Evolutionary conservation across 1,140 invertebrate species (phyloP).

Genomic region (Drosophila chauvacae): DNA sequence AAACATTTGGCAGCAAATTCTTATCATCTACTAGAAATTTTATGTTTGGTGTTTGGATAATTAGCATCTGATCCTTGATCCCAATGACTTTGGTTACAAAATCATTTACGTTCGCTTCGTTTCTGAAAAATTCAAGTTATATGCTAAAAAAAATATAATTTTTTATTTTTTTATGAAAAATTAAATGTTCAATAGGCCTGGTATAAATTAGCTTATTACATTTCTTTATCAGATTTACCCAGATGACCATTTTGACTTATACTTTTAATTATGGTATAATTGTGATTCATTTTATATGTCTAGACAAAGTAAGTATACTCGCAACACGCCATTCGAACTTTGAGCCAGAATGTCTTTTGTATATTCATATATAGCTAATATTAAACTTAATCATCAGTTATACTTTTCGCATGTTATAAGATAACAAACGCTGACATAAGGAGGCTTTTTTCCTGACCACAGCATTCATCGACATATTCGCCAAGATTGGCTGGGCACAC

Average conservation of each 20-base stretch:
- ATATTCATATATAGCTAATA: neutral
- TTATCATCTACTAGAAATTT: too few species aligned
- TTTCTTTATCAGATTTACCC: neutral
- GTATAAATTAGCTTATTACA: neutral
- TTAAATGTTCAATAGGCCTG: too few species aligned
- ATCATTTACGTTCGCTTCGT: neutral
- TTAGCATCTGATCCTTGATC: neutral
- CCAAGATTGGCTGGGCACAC: conserved; percentile 94
- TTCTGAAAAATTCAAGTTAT: neutral
- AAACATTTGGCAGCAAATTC: too few species aligned
- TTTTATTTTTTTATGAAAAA: neutral
- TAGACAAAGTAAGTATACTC: neutral
- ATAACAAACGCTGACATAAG: neutral
- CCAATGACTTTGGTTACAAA: neutral
- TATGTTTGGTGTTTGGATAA: neutral
- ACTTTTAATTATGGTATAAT: neutral
- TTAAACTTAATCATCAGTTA: neutral
- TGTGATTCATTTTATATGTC: conserved; percentile 19
- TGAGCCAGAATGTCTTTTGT: conserved; percentile 3
- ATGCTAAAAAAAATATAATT: too few species aligned
- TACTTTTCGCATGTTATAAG: neutral
- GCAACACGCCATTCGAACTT: conserved; percentile 10
- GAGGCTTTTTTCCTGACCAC: conserved; percentile 87
- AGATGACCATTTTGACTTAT: neutral
- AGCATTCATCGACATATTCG: conserved; percentile 93